Base-by-base conservation (phyloP, 2,888 invertebrate genomes). In the Papilio protenor region DNA sequence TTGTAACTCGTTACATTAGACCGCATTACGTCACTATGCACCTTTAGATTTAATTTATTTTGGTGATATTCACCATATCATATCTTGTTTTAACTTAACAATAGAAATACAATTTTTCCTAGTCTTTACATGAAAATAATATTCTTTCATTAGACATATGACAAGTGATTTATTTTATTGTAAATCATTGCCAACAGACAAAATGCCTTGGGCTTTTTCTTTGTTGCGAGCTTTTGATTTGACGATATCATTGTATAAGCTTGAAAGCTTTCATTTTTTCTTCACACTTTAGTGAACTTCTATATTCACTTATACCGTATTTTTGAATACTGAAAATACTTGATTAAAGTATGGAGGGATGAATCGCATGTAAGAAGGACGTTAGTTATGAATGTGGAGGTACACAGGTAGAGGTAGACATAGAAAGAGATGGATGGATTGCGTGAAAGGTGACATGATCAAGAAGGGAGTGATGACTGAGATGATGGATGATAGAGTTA, bases 101-200 rank as follows among this genome's bases (percentile, higher is more conserved):
- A 27, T 6, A 61, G 61, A 27, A 27, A 16, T 33, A 59, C 59
- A 23, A 16, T 27, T 16, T 61, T 27, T 27, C 27, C 27, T 1
- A 21, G 27, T n/a, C n/a, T 12, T 27, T 61, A 6, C 33, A 27
- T 16, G 16, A 61, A 61, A 61, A 61, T 27, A 16, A 11, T 49
- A 16, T 70, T 70, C 21, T 70, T 14, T 47, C 70, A 70, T 47
- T 47, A 21, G 23, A 70, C 70, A 23, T 23, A 70, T 55, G 71
- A 52, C 55, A 72, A 72, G 71, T 72, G 52, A 72, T 55, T 72
- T 72, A 55, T 72, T 72, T 72, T 18, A 18, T 52, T 72, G 27
- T 27, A 55, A 52, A 27, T 52, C 33, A 52, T 23, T 55, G 16
- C 21, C 27, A 72, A 72, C 52, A 52, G n/a, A 72, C 55, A 72